Evolutionary conservation across 2,113 vertebrate genomes (phyloP).

Genomic region (Trematocara variabile): DNA sequence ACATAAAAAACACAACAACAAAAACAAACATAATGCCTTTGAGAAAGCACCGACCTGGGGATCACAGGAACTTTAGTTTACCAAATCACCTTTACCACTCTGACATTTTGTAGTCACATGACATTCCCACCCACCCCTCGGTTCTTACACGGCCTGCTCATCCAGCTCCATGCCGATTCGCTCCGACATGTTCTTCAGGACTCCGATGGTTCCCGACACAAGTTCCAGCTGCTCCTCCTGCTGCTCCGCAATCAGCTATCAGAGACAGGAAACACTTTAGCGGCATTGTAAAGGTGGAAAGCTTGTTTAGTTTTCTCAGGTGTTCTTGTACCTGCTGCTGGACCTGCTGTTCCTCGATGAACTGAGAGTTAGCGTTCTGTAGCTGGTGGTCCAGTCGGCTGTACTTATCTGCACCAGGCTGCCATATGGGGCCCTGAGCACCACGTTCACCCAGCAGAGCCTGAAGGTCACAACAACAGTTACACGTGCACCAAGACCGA

Average conservation of each 20-base stretch:
- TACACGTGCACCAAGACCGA: background rate
- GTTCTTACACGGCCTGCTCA: conserved; percentile 93
- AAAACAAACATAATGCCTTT: background rate
- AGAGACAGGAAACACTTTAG: background rate
- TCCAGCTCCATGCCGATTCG: conserved; percentile 95
- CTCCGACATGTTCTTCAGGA: conserved; percentile 98
- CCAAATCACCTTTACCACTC: background rate
- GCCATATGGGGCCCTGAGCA: conserved; percentile 78
- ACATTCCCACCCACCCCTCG: background rate
- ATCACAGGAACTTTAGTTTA: background rate
- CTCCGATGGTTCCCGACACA: conserved; percentile 95
- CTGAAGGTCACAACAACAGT: conserved; percentile 50
- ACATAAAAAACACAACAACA: background rate
- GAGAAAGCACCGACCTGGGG: background rate
- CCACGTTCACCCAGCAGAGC: conserved; percentile 79
- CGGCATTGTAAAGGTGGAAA: background rate
- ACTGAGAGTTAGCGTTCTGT: conserved; percentile 87
- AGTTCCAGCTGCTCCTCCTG: conserved; percentile 97
- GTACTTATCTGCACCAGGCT: conserved; percentile 76
- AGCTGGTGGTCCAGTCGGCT: conserved; percentile 81
- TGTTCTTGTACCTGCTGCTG: conserved; percentile 88
- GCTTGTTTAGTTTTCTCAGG: background rate
- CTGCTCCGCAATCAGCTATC: conserved; percentile 88
- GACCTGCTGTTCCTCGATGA: conserved; percentile 90
- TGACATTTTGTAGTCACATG: background rate